phyloP scores from a whole-genome alignment of 2,797 vertebrate species.

The Sebastes reedi region DNA sequence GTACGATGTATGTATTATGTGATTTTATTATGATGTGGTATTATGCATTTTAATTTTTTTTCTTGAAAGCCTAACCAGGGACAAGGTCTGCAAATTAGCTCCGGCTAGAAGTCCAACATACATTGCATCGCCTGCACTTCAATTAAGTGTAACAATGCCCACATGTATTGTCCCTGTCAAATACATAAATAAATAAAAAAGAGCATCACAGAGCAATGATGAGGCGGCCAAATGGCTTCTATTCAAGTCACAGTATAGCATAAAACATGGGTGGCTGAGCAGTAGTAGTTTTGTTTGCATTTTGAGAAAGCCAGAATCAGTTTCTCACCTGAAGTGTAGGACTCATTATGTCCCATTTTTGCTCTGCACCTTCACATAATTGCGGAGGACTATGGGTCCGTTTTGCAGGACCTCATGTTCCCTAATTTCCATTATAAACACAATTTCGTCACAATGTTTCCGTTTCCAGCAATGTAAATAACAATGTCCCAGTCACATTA shows the following conservation, averaged over 20 bases:
- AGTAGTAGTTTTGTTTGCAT: not conserved
- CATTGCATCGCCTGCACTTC: too few relatives aligned
- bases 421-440: not conserved
- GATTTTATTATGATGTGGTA: too few relatives aligned
- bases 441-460: not conserved
- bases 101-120: too few relatives aligned
- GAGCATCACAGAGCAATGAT: not conserved
- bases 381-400: not conserved
- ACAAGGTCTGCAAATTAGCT: too few relatives aligned
- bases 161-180: too few relatives aligned
- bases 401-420: not conserved
- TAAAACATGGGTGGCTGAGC: not conserved
- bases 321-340: not conserved
- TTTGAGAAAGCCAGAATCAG: not conserved
- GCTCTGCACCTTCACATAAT: slow-evolving; percentile 1
- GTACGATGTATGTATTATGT: too few relatives aligned
- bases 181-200: not conserved
- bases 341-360: not conserved
- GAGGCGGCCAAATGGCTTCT: not conserved
- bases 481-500: not conserved
- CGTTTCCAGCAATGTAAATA: not conserved
- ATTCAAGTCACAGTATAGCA: not conserved
- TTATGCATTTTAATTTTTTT: too few relatives aligned
- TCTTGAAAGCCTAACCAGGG: too few relatives aligned
- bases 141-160: too few relatives aligned